A percentile compares a stretch with the other conserved stretches of the same genome.
These are phyloP conservation scores for Ephydatia muelleri DNA, from an alignment of 37 sponge, comb jelly and placozoan species.

Conservation along the genomic window DNA sequence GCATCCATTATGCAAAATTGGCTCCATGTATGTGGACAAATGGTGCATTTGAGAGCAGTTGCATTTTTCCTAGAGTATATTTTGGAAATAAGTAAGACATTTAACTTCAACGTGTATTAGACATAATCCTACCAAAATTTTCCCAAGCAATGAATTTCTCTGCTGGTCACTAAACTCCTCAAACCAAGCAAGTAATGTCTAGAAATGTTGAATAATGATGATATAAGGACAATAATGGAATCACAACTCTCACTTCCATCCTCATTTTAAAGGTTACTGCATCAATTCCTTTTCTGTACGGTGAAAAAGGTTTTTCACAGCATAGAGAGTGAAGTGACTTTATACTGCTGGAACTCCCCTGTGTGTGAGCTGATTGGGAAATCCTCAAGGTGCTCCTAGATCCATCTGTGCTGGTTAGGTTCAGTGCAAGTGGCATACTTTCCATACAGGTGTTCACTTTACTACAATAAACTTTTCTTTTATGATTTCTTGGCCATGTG, in stretches of 20 bases:
- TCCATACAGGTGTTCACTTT: not conserved
- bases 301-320: slow-evolving; percentile 21
- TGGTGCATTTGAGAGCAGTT: slow-evolving; percentile 89
- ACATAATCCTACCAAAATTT: slow-evolving; percentile 62
- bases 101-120: not conserved
- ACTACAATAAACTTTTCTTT: not conserved
- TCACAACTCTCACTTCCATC: slow-evolving; percentile 46
- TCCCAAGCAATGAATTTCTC: slow-evolving; percentile 77
- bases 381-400: not conserved
- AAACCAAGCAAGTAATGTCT: slow-evolving; percentile 83
- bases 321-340: slow-evolving; percentile 11
- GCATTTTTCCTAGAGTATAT: slow-evolving; percentile 52
- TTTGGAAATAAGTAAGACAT: not conserved
- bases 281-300: slow-evolving; percentile 66
- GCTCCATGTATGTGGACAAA: slow-evolving; percentile 88
- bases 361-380: not conserved
- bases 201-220: not conserved
- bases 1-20: slow-evolving; percentile 83
- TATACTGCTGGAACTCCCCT: slow-evolving; percentile 7
- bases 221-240: not conserved
- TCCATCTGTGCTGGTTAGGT: not conserved
- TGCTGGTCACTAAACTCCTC: slow-evolving; percentile 91
- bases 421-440: not conserved
- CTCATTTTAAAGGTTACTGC: slow-evolving; percentile 66
- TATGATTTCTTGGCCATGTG: not conserved